Conservation (phyloP, 1,140 invertebrate genomes). For the Scylla paramamosain region DNA sequence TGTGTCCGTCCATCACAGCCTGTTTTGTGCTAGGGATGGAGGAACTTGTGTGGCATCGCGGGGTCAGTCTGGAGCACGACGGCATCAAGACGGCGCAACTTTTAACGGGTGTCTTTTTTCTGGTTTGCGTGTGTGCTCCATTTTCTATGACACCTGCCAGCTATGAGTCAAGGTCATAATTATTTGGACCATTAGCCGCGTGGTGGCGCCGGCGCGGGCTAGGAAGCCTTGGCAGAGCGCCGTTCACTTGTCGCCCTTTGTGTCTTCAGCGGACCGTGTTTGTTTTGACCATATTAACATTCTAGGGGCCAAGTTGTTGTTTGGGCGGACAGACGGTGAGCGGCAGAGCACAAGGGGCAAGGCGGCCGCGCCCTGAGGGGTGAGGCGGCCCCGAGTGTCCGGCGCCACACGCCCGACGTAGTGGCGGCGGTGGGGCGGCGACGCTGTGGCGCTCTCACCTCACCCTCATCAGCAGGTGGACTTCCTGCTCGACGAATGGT, state of each 20-base stretch:
- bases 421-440: conserved; percentile 14
- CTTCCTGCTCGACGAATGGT: background rate
- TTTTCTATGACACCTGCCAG: background rate
- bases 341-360: background rate
- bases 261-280: background rate
- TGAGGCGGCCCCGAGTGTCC: background rate
- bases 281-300: conserved; percentile 14
- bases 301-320: background rate
- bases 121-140: background rate
- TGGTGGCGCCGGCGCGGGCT: background rate
- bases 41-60: background rate
- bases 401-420: background rate
- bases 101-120: background rate
- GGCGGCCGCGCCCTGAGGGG: background rate
- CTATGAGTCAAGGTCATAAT: background rate
- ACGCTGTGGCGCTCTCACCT: conserved; percentile 17
- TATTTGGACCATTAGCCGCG: background rate
- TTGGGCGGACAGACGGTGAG: background rate
- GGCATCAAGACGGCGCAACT: background rate
- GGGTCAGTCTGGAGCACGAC: background rate
- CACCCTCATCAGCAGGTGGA: background rate
- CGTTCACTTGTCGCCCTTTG: too few relatives aligned
- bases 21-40: background rate
- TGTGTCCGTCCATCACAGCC: background rate
- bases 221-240: background rate